A percentile compares a stretch with the other conserved stretches of the same genome.
These are phyloP conservation scores for Hymenopus coronatus DNA, from an alignment of 2,888 invertebrate genomes.

Conservation along the genomic window DNA sequence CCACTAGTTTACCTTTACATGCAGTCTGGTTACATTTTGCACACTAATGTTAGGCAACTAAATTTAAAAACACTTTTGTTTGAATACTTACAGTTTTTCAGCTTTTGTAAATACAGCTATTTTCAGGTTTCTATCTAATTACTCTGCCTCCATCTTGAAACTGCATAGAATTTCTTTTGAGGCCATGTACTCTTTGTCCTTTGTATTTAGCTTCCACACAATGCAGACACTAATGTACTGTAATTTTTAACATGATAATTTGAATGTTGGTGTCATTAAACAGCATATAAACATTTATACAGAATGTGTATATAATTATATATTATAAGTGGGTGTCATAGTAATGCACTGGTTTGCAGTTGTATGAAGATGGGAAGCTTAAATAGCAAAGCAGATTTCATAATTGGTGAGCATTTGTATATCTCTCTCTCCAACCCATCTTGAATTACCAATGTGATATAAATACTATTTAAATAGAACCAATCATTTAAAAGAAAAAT, in stretches of 20 bases:
- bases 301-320: background rate
- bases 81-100: no score
- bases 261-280: background rate
- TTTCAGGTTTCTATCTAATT: no score
- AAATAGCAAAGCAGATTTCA: background rate
- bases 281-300: background rate
- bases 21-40: no score
- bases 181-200: background rate
- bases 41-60: no score
- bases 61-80: no score
- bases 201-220: background rate
- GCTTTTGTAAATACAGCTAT: no score
- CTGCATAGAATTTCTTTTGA: background rate
- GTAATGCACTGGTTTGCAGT: background rate
- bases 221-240: background rate
- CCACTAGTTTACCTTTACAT: no score
- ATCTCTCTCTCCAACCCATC: background rate
- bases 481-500: conserved; percentile 15
- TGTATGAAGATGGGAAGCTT: background rate
- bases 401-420: background rate
- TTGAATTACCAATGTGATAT: conserved; percentile 15
- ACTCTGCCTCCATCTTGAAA: no score
- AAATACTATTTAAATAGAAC: conserved; percentile 16
- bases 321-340: conserved; percentile 1
- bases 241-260: background rate